A percentile compares a stretch with the other conserved stretches of the same genome.
These are phyloP conservation scores for Eretmocerus hayati DNA, from an alignment of 2,888 invertebrate genomes.

Conservation along the genomic window DNA sequence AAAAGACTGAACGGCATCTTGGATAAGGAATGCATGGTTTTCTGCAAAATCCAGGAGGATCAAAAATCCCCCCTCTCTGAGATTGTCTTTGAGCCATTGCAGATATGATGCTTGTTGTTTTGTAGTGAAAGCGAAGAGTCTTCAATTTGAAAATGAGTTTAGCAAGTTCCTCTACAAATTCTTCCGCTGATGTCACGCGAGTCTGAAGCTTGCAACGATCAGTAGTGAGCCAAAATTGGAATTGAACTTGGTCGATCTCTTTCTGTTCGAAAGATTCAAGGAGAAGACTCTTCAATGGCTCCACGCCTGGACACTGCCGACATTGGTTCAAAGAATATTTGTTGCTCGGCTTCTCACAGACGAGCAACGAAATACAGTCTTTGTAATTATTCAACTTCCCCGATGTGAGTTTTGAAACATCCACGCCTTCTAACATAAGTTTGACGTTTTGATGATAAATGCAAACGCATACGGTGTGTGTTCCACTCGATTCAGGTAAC, in stretches of 20 bases:
- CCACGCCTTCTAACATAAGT: background rate
- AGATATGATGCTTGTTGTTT: background rate
- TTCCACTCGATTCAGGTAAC: conserved; percentile 3
- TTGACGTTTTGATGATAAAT: conserved; percentile 3
- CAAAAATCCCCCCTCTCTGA: background rate
- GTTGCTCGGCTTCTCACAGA: no score
- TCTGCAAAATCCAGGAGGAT: background rate
- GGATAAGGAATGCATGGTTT: background rate
- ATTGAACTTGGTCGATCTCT: no score
- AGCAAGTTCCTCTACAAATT: background rate
- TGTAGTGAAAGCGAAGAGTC: background rate
- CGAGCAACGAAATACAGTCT: background rate
- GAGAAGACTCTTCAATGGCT: no score
- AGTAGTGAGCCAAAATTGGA: no score
- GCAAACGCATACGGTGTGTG: conserved; percentile 7
- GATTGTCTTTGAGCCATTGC: background rate
- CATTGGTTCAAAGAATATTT: no score
- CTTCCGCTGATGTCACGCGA: background rate
- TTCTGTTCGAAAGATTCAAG: no score
- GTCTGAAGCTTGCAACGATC: no score
- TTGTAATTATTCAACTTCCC: background rate
- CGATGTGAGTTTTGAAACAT: background rate
- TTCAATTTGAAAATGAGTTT: background rate
- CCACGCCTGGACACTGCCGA: no score
- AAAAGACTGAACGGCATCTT: background rate